These are phyloP conservation scores for Chondrosia reniformis DNA, from an alignment of 37 sponge, comb jelly and placozoan species.

Conservation along the genomic window DNA sequence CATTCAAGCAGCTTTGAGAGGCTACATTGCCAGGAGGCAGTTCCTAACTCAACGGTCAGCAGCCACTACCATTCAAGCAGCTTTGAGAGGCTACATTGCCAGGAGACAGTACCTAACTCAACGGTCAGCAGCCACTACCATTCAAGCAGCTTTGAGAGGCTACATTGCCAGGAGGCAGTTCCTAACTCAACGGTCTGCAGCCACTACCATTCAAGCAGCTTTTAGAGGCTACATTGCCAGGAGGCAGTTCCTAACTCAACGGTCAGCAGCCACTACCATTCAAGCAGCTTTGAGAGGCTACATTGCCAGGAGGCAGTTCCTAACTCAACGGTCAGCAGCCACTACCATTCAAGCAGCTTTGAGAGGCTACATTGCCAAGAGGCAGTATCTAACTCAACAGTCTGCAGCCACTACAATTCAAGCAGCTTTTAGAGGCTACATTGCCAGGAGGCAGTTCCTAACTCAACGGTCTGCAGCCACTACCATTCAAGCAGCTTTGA, in stretches of 20 bases:
- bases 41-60: neutral
- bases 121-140: constrained; percentile 19
- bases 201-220: constrained; percentile 23
- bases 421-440: neutral
- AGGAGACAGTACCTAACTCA: neutral
- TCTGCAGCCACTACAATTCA: constrained; percentile 43
- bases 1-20: constrained; percentile 27
- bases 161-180: constrained; percentile 5
- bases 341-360: constrained; percentile 22
- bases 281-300: constrained; percentile 17
- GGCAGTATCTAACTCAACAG: too few relatives aligned
- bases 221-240: constrained; percentile 2
- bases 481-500: constrained; percentile 21
- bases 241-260: too few relatives aligned
- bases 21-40: neutral
- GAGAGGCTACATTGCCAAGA: constrained; percentile 4
- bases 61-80: constrained; percentile 14
- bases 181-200: neutral
- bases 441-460: constrained; percentile 5
- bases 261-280: constrained; percentile 35
- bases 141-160: constrained; percentile 28
- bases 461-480: constrained; percentile 8
- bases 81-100: neutral
- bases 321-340: neutral
- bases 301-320: constrained; percentile 9